These are phyloP conservation scores for Hipposideros larvatus DNA, from an alignment of 2,797 vertebrate genomes.

Conservation along the genomic window DNA sequence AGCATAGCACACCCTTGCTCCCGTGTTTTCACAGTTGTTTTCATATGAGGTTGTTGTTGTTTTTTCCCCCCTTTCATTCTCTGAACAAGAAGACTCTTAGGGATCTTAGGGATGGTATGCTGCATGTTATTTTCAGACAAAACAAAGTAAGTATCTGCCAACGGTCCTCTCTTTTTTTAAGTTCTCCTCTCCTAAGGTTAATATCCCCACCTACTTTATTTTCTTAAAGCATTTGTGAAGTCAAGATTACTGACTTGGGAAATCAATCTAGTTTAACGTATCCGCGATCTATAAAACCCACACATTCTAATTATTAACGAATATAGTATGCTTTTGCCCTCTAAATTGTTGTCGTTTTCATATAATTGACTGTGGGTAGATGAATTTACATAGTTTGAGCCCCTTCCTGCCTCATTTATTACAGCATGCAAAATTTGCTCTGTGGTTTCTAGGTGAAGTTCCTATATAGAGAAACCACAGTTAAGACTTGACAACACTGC, in stretches of 20 bases:
- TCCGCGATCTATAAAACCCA: slow-evolving; percentile 61
- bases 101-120: not conserved
- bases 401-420: slow-evolving; percentile 71
- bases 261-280: slow-evolving; percentile 68
- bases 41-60: not conserved
- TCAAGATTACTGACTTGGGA: slow-evolving; percentile 55
- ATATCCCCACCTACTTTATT: slow-evolving; percentile 26
- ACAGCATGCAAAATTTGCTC: slow-evolving; percentile 52
- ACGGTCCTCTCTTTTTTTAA: slow-evolving; percentile 35
- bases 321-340: slow-evolving; percentile 43
- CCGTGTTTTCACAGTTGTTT: slow-evolving; percentile 18
- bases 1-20: not conserved
- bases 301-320: slow-evolving; percentile 66
- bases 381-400: slow-evolving; percentile 69
- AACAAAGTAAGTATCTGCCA: not conserved
- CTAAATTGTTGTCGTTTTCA: slow-evolving; percentile 59
- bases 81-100: slow-evolving; percentile 18
- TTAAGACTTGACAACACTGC: not conserved
- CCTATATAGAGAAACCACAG: slow-evolving; percentile 58
- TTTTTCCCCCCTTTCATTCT: not conserved
- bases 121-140: slow-evolving; percentile 48
- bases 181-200: slow-evolving; percentile 43
- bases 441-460: slow-evolving; percentile 77
- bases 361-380: slow-evolving; percentile 69
- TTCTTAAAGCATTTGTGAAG: slow-evolving; percentile 50